A percentile compares a stretch with the other conserved stretches of the same genome.
These are phyloP conservation scores for Drosophila emarginata DNA, from an alignment of 2,888 invertebrate genomes.

Conservation along the genomic window DNA sequence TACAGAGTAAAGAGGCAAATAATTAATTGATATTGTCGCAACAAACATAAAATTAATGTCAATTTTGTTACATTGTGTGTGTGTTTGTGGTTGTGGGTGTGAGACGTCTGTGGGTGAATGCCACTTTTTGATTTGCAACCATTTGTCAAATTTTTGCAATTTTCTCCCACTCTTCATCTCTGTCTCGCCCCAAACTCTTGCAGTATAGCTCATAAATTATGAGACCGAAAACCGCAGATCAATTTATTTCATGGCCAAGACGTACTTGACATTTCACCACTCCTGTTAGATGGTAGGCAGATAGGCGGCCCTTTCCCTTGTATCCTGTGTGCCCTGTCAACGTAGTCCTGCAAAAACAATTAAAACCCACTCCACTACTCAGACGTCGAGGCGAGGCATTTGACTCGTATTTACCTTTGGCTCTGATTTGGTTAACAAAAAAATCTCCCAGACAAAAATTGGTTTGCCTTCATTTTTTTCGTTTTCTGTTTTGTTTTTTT, in stretches of 20 bases:
- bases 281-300: neutral
- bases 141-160: constrained; percentile 60
- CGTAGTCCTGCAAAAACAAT: constrained; percentile 61
- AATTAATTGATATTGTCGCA: constrained; percentile 68
- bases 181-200: neutral
- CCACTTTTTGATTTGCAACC: constrained; percentile 46
- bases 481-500: too few species aligned
- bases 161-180: neutral
- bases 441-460: constrained; percentile 16
- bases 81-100: neutral
- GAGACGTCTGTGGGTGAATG: constrained; percentile 6
- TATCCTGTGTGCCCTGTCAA: constrained; percentile 42
- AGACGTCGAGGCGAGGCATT: constrained; percentile 32
- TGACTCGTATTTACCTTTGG: constrained; percentile 56
- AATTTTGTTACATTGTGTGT: constrained; percentile 34
- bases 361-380: constrained; percentile 59
- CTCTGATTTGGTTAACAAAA: constrained; percentile 58
- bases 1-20: constrained; percentile 35
- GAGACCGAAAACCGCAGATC: constrained; percentile 61
- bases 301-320: constrained; percentile 11
- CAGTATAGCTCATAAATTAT: constrained; percentile 61
- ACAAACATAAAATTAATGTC: constrained; percentile 60
- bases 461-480: too few species aligned
- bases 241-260: constrained; percentile 69
- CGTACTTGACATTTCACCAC: constrained; percentile 39